A percentile compares a stretch with the other conserved stretches of the same genome.
These are phyloP conservation scores for Rhimphoctona megacephalus DNA, from an alignment of 2,888 invertebrate species.

Conservation along the genomic window DNA sequence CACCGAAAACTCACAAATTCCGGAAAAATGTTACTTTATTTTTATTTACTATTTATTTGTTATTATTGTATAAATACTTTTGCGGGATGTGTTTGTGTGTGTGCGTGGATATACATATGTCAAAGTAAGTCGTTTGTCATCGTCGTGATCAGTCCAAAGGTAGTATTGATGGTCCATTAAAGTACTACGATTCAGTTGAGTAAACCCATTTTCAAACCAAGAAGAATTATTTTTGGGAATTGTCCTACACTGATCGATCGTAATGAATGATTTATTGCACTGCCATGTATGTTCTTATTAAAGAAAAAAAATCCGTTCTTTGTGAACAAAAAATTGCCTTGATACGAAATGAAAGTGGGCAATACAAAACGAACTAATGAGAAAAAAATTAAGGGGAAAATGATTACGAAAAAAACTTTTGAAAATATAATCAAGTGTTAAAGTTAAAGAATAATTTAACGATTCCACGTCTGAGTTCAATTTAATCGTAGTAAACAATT, in stretches of 20 bases:
- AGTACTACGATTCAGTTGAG: not conserved
- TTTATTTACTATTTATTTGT: not conserved
- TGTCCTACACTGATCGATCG: not conserved
- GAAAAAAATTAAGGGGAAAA: not conserved
- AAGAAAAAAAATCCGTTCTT: not conserved
- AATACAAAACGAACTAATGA: not conserved
- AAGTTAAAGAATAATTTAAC: not conserved
- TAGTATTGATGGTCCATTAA: conserved; percentile 17
- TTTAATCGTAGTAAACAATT: conserved; percentile 4
- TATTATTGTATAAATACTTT: conserved; percentile 11
- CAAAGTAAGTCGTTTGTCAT: not conserved
- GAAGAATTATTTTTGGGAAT: not conserved
- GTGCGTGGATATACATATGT: not conserved
- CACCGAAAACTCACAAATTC: not conserved
- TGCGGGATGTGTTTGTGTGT: not conserved
- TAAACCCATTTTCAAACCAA: not conserved
- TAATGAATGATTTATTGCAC: not conserved
- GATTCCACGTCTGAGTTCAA: not conserved
- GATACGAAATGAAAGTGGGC: not conserved
- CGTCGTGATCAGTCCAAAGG: conserved; percentile 3
- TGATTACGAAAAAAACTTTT: not conserved
- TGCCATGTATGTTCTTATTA: too few species aligned
- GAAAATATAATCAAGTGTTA: not conserved
- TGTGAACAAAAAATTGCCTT: not conserved
- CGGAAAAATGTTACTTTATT: not conserved